phyloP scores from a whole-genome alignment of 37 sponge, comb jelly and placozoan species.

The Halisarca cf. caerulea region DNA sequence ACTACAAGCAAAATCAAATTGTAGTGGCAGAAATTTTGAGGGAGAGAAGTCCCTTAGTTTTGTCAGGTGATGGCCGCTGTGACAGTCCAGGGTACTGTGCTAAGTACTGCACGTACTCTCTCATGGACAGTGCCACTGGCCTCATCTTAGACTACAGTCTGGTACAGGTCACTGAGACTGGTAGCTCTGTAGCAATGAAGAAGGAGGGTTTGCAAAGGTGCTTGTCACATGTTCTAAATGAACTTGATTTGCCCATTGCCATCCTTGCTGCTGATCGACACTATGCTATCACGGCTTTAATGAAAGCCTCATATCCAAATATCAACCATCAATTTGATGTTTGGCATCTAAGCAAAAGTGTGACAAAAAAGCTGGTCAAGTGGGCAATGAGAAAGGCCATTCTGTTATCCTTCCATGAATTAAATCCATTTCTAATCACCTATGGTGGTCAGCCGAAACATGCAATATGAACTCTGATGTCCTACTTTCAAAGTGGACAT shows the following conservation, averaged over 20 bases:
- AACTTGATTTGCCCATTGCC: neutral
- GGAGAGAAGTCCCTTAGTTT: neutral
- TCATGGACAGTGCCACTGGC: conserved; percentile 27
- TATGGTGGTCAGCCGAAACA: conserved; percentile 22
- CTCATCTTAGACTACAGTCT: conserved; percentile 29
- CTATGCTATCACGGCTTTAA: neutral
- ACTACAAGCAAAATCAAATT: neutral
- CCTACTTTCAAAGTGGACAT: conserved; percentile 28
- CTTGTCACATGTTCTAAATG: conserved; percentile 1
- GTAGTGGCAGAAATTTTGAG: neutral
- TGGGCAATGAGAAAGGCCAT: neutral
- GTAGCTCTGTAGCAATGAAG: conserved; percentile 34
- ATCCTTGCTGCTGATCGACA: conserved; percentile 20
- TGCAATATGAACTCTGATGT: conserved; percentile 25
- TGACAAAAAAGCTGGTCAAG: conserved; percentile 15
- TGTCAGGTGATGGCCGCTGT: conserved; percentile 51
- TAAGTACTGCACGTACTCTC: conserved; percentile 34
- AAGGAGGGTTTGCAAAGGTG: conserved; percentile 33
- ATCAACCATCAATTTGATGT: conserved; percentile 57
- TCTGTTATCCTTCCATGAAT: conserved; percentile 1
- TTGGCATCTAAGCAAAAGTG: conserved; percentile 39
- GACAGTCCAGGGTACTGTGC: conserved; percentile 49
- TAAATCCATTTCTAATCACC: conserved; percentile 22
- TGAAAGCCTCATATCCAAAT: conserved; percentile 20
- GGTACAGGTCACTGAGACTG: conserved; percentile 43